These are phyloP conservation scores for Malurus alboscapulatus DNA, from an alignment of 2,113 vertebrate genomes.

Conservation along the genomic window DNA sequence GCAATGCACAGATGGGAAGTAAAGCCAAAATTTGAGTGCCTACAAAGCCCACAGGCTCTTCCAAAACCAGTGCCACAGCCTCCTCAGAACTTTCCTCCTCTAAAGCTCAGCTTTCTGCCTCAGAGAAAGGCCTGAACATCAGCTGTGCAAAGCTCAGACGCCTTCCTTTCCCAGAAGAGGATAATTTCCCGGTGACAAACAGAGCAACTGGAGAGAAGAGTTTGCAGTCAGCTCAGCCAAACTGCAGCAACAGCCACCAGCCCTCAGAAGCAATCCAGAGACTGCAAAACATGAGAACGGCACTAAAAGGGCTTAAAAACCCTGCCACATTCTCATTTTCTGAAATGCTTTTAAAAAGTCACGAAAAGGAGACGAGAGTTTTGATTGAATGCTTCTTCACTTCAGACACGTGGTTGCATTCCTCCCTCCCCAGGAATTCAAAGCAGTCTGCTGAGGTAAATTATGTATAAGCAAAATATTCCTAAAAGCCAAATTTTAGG, in stretches of 20 bases:
- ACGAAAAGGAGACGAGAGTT: background rate
- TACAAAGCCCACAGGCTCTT: background rate
- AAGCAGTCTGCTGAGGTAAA: background rate
- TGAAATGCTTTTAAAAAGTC: background rate
- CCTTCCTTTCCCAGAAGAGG: background rate
- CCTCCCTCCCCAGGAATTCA: conserved; percentile 15
- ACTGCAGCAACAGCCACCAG: background rate
- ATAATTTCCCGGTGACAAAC: background rate
- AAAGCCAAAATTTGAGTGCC: background rate
- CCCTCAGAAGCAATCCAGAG: background rate
- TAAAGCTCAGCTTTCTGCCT: background rate
- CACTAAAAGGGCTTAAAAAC: background rate
- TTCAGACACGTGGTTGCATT: background rate
- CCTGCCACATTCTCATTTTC: background rate
- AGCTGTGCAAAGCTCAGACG: background rate
- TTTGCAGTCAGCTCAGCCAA: background rate
- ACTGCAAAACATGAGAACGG: background rate
- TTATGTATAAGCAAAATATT: conserved; percentile 17
- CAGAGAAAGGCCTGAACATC: background rate
- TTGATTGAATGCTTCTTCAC: background rate
- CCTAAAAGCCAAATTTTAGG: conserved; percentile 14
- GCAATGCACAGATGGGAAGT: background rate
- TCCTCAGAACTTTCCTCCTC: background rate
- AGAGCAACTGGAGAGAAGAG: background rate
- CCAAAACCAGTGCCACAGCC: background rate